A percentile compares a stretch with the other conserved stretches of the same genome.
Conservation (phyloP, 2,113 vertebrate species). For the Alethe castanea region DNA sequence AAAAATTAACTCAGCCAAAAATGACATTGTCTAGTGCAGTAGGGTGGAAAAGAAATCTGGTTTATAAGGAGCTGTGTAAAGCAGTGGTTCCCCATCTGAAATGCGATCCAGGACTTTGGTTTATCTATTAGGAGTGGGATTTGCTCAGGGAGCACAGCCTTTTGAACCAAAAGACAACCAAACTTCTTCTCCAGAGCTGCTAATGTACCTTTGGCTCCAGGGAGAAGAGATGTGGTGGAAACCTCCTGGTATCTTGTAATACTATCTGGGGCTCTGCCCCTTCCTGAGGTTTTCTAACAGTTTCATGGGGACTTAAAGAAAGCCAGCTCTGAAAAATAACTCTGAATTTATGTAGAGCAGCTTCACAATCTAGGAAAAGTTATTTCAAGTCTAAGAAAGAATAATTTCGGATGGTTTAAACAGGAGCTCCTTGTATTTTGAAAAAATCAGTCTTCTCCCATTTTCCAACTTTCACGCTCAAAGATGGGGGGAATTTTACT, state of each 20-base stretch:
- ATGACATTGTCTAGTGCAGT: no score
- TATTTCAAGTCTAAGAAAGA: background rate
- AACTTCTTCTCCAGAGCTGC: background rate
- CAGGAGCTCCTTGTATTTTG: background rate
- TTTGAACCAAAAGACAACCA: background rate
- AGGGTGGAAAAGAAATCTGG: background rate
- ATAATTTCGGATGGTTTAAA: background rate
- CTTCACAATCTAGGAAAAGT: background rate
- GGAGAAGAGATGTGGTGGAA: background rate
- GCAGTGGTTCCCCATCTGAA: accelerated
- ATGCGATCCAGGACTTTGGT: background rate
- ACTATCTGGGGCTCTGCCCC: background rate
- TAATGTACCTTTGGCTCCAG: background rate
- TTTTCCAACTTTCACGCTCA: background rate
- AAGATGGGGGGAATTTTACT: background rate
- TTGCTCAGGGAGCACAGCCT: background rate
- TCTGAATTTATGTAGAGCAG: background rate
- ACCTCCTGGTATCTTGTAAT: background rate
- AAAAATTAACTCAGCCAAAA: background rate
- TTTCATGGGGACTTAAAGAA: background rate
- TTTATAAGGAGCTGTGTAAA: background rate
- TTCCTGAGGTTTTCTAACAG: background rate
- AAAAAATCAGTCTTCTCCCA: background rate
- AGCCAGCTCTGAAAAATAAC: background rate
- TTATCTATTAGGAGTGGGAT: background rate